Base-by-base conservation (phyloP, 2,888 invertebrate genomes). In the Cabera pusaria region DNA sequence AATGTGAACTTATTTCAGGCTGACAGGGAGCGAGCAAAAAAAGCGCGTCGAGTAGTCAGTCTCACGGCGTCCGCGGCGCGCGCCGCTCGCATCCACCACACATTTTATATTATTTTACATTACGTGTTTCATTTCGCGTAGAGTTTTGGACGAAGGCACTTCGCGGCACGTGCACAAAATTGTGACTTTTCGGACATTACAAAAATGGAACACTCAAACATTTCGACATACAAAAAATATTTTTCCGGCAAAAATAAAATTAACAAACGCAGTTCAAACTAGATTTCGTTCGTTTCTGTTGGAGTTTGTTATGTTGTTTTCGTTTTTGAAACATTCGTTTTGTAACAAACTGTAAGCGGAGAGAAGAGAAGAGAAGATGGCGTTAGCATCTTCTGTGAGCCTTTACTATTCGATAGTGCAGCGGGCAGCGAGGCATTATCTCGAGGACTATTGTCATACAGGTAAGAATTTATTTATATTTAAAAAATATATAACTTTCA, bases 361-460 rank as follows among this genome's bases (percentile, higher is more conserved):
- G 40, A 44, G 55, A 56, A 55, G 64, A 60, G 60, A 69, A 67
- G 53, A 77, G 72, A 87, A 79, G 64, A 90, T 90, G 90, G 90
- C 90, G 76, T 88, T 92, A 55, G 91, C 92, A 69, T 92, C 92
- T 75, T 92, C 92, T 81, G 92, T 92, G 80, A 92, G 92, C 85
- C 82, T 92, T 63, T 92, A 92, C 82, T 92, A 92, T 84, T 92
- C 92, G 61, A 92, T 92, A 78, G 92, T 92, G 82, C 92, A 92
- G 83, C 90, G 92, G 61, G 92, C 92, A 52, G 92, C 92, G 59
- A 89, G 92, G 72, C 92, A 92, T 74, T 92, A 92, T 68, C 76
- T 92, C 64, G 92, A 92, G 90, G 92, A 92, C 72, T 92, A 92
- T 69, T 92, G 92, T 80, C 91, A 91, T 61, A 91, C 92, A 78